Base-by-base conservation (phyloP, 2,797 vertebrate species). In the Anabas testudineus region DNA sequence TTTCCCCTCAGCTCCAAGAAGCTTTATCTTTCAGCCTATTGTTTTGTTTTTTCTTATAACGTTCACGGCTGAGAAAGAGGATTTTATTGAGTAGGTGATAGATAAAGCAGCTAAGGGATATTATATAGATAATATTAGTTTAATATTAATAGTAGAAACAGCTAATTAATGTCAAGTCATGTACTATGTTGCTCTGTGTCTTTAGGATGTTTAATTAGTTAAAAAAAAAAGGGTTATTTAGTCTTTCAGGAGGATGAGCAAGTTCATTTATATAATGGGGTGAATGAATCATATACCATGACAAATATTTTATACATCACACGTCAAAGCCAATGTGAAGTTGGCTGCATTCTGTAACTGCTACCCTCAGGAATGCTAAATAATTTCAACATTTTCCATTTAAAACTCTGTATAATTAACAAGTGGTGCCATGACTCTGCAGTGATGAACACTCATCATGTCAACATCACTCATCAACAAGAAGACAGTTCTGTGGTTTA, bases 401-500 rank as follows among this genome's bases (percentile, higher is more conserved):
- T 18, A 47, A 41, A 57, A 37, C 24, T 64, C 55, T 22, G 32
- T 45, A 63, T 24, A 45, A 64, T 55, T 53, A 74, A 68, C 22
- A 61, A 59, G 65, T 14, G 18, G 21, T 7, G 12, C 22, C 24
- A n/a, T 7, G 19, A 48, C 62, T 65, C 1, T 39, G 56, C 26
- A 5, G 8, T 34, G 37, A 68, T 60, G 18, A 69, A 58, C 51
- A 45, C 21, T 14, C 10, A 69, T 21, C 39, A 39, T 7, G 45
- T 59, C 60, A 53, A 2, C 0, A 1, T 67, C 30, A 46, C 56
- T 62, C 12, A 0, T 61, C 34, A 52, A 30, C 61, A 34, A 67
- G 49, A 61, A 54, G 37, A 51, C 30, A 34, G 21, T 15, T 55
- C 36, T 22, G 28, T n/a, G 2, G 26, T 49, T 76, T 63, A 39